Base-by-base conservation (phyloP, 2,797 vertebrate species). In the Chaetophractus vellerosus region DNA sequence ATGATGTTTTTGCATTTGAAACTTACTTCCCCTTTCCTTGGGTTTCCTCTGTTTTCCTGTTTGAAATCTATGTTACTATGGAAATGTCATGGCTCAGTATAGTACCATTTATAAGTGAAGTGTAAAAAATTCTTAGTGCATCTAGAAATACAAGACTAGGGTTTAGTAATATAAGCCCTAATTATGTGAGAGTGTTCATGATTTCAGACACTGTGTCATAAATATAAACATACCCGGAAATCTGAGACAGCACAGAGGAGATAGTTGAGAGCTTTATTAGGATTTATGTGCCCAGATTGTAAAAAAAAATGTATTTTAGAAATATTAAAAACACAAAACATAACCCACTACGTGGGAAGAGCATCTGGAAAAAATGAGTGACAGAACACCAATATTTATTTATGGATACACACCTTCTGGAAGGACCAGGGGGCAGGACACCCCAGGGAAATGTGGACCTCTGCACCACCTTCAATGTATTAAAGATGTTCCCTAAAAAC, bases 1-100 rank as follows among this genome's bases (percentile, higher is more conserved):
- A 64, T 68, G 23, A 68, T 33, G 9, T 45, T 78, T 86, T 86
- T 75, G 55, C 57, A 92, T 82, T 96, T 78, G 36, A 95, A 94
- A 87, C 9, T 38, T 61, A 74, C 80, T 76, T 90, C 38, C 33
- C n/a, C 63, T 86, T 94, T 95, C 57, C 55, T 75, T 41, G 23
- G 41, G 66, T 74, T 96, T 83, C 79, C 74, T 92, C 61, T 97
- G 90, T 97, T 96, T 97, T 96, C 92, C 90, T 96, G 85, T 94
- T 96, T 95, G 85, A 95, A 96, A 80, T 85, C 52, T n/a, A 57
- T 76, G 96, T 97, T 96, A 88, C 97, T 91, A 95, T 96, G 90
- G 96, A 83, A 96, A 97, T 92, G 79, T 93, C 92, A 93, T 88
- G 79, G 92, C 75, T 90, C 52, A 41, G 55, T 69, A 92, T 41